Percentiles rank a stretch among this genome's conserved stretches.
phyloP scores from a whole-genome alignment of 2,888 invertebrate species.

The Mythimna loreyi region DNA sequence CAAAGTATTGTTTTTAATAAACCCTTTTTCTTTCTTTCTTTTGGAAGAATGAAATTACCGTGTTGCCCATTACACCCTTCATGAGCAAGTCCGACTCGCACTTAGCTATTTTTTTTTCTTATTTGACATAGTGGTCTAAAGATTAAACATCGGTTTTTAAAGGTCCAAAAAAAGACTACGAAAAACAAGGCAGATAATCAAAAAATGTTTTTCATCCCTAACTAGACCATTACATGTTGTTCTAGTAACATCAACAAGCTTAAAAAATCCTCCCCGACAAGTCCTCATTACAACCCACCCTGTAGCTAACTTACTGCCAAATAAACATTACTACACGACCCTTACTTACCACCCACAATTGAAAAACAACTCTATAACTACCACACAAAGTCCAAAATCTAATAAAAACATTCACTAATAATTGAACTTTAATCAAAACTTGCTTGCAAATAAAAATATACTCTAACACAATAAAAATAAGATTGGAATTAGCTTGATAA shows the following conservation, averaged over 20 bases:
- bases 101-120: no score
- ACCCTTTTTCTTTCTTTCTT: no score
- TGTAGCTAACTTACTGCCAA: slow-evolving; percentile 56
- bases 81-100: no score
- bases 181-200: neutral
- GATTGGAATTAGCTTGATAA: slow-evolving; percentile 39
- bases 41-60: no score
- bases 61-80: no score
- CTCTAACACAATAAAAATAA: slow-evolving; percentile 25
- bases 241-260: slow-evolving; percentile 43
- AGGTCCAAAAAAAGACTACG: neutral
- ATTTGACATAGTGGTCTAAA: no score
- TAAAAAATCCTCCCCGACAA: slow-evolving; percentile 54
- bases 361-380: slow-evolving; percentile 7
- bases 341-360: neutral
- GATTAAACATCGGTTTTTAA: no score
- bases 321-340: slow-evolving; percentile 57
- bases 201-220: neutral
- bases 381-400: neutral
- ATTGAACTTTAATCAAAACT: slow-evolving; percentile 31
- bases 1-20: no score
- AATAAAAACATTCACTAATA: neutral
- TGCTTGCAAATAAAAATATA: slow-evolving; percentile 24
- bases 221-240: slow-evolving; percentile 26
- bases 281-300: slow-evolving; percentile 58